Base-by-base conservation (phyloP, 2,888 invertebrate species). In the Synergus gifuensis region DNA sequence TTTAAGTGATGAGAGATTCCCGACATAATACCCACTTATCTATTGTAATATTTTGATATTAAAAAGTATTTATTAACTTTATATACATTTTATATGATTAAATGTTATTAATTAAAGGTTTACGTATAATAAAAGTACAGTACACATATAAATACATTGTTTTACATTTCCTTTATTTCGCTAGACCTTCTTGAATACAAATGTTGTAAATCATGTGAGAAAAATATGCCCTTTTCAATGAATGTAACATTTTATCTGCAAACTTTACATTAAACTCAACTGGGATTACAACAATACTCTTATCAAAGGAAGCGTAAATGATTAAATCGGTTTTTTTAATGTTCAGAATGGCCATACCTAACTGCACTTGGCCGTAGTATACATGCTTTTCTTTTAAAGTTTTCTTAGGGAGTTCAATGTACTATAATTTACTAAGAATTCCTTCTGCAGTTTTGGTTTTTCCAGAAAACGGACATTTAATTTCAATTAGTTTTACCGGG, bases 311-410 rank as follows among this genome's bases (percentile, higher is more conserved):
- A 42, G 40, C 16, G 64, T 76, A 76, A 46, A 80, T 76, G 14
- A 77, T 36, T 36, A 80, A 78, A 62, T 64, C 40, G 46, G 58
- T 73, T 42, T 44, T 42, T 18, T 44, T 36, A 22, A 80, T 9
- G n/a, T 80, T 80, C 16, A 80, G 49, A n/a, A 77, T 28, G 22
- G 76, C 63, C 36, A 36, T 36, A 4, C 36, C 73, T 7, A 79
- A 73, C 46, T 80, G 80, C 12, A 80, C 69, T 76, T 81, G 81
- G 5, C 73, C 79, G 18, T 64, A 79, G 18, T 81, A 81, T n/a
- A 58, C 36, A 67, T 81, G 79, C 40, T 81, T 81, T 76, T 76
- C 46, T 76, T 81, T 81, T 7, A 78, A 36, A 9, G 16, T 60
- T 42, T 60, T 58, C 11, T 64, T 11, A 4, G 40, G 63, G 4